Base-by-base conservation (phyloP, 2,113 vertebrate genomes). In the Hoplias malabaricus region DNA sequence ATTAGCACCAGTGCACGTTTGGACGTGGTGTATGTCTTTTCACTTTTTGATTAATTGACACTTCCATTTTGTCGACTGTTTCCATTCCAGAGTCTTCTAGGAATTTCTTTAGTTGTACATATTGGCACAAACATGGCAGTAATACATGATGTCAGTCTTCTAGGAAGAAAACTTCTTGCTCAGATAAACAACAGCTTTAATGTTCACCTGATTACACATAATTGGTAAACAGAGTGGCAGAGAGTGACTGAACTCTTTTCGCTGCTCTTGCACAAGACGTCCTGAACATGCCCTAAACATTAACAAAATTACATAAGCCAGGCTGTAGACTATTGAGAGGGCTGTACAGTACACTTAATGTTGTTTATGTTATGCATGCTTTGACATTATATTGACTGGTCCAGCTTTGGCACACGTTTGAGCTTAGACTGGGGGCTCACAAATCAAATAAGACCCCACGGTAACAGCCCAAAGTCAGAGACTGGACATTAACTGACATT, bases 291-390 rank as follows among this genome's bases (percentile, higher is more conserved):
- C 36, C 40, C 13, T 85, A 86, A 90, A 90, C 87, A 90, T 89
- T 86, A 87, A 78, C 82, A 82, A 63, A 54, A 68, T 89, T 87
- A 75, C 82, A 77, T 87, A 85, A 90, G 25, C 67, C 42, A 61
- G 13, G 19, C 34, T 12, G 38, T 42, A n/a, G 21, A 40, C 31
- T n/a, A 63, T 36, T 62, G 42, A 69, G 63, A 46, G n/a, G 66
- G 8, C n/a, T 19, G n/a, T 40, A 21, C 4, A 10, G 25, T 42
- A 25, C 11, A 31, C 23, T 19, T 16, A 29, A 13, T 65, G 12
- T 59, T 75, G 65, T 69, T 62, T 56, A 29, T 38, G 46, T 42
- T 23, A 19, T 27, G 31, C 25, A 48, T 50, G 19, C 6, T 50
- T 7, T 40, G 13, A 25, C 25, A 42, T 27, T 33, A 33, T 23